Evolutionary conservation across 2,888 invertebrate genomes (phyloP), one percentile per base, ranked within the genome.

Genomic region (Poecilus cupreus): DNA sequence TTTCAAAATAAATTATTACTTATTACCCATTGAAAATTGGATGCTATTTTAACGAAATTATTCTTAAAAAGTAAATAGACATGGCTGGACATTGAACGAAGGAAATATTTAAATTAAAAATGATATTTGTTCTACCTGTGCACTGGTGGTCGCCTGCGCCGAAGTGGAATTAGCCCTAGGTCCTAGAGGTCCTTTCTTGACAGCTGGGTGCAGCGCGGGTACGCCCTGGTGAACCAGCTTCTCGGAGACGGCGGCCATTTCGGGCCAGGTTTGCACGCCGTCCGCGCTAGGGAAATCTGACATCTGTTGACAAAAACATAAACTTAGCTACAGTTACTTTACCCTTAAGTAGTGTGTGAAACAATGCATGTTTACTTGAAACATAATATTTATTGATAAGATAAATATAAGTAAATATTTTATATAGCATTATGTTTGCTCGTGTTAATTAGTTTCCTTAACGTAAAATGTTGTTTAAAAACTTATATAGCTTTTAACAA

Each of bases 141-240:
- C 88, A 78, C 86, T 86, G 82, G 87, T 86, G 74, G 88, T 87
- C 51, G 87, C 87, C 54, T 85, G 86, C 75, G 87, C 84, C 64
- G 64, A 18, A 46, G 83, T 82, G 82, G 86, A 85, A 81, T 83
- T 77, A 70, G 83, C 83, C 26, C 79, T 68, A n/a, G 79, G 68
- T 51, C 68, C 51, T 6, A 79, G 32, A 16, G 18, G 13, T 11
- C 32, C 32, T 24, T 79, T 79, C n/a, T 64, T 68, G 24, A 68
- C 11, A 10, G 26, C 78, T 8, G 78, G 57, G 11, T 78, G 78
- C 11, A 78, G 24, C 3, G 78, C 16, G 24, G 78, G 39, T 8
- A 51, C 75, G 6, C 24, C 46, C 5, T 49, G 51, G 24, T 76
- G 76, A 0, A n/a, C 68, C 78, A 78, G 60, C 16, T 78, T 78